Percentiles rank a stretch among this genome's conserved stretches.
Evolutionary conservation across 1,140 invertebrate genomes (phyloP).

Genomic region (Goniozus legneri): DNA sequence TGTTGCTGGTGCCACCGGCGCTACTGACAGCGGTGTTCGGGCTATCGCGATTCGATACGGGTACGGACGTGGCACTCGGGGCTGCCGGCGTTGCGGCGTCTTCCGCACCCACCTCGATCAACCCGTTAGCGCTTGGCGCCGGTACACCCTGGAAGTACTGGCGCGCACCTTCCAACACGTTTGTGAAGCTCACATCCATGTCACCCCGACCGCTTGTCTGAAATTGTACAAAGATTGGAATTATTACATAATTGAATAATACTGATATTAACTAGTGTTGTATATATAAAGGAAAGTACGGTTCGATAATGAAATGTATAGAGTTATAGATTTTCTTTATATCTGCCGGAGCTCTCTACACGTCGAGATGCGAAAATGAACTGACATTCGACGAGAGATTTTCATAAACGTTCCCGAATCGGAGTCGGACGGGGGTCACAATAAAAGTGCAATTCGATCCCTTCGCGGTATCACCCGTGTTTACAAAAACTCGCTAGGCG

Average conservation of each 20-base stretch:
- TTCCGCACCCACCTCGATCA: constrained; percentile 48
- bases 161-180: constrained; percentile 74
- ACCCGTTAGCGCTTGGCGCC: constrained; percentile 55
- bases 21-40: constrained; percentile 14
- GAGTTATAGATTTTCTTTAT: too few species aligned
- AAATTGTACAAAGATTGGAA: constrained; percentile 23
- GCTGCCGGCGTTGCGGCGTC: constrained; percentile 39
- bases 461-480: too few species aligned
- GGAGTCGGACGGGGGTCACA: too few species aligned
- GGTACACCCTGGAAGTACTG: constrained; percentile 76
- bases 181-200: constrained; percentile 74
- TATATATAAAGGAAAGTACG: constrained; percentile 14
- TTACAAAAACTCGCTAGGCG: too few species aligned
- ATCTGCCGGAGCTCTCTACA: too few species aligned
- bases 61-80: neutral
- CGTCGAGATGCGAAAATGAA: too few species aligned
- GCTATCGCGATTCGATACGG: too few species aligned
- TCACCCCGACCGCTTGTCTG: constrained; percentile 54
- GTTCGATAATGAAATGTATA: constrained; percentile 7
- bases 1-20: constrained; percentile 16
- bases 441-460: too few species aligned
- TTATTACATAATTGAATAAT: constrained; percentile 3
- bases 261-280: neutral
- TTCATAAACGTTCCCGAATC: too few species aligned
- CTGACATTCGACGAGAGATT: too few species aligned